Conservation (phyloP, 1,140 invertebrate species). For the Ostrea denselamellosa region DNA sequence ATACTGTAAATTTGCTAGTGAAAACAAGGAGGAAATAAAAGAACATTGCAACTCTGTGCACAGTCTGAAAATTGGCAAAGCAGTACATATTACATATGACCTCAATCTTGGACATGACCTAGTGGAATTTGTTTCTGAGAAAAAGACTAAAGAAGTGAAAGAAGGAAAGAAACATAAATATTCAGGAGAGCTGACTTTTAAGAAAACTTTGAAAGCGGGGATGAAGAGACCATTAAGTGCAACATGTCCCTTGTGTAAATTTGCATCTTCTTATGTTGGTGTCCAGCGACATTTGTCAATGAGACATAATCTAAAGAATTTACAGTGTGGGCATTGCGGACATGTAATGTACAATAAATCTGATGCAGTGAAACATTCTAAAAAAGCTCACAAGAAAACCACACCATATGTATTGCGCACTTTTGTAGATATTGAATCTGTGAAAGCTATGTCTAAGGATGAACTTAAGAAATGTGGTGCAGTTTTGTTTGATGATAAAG, state of each 20-base stretch:
- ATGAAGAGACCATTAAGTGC: neutral
- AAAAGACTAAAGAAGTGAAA: neutral
- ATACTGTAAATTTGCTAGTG: constrained; percentile 6
- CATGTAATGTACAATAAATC: constrained; percentile 44
- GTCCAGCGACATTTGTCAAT: constrained; percentile 47
- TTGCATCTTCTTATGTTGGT: constrained; percentile 33
- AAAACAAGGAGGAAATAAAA: constrained; percentile 1
- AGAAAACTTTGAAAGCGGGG: neutral
- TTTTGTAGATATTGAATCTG: constrained; percentile 43
- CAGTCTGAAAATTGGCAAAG: neutral
- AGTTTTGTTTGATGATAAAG: neutral
- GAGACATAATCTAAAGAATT: constrained; percentile 47
- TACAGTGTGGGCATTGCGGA: constrained; percentile 41
- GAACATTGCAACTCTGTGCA: neutral
- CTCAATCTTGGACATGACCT: constrained; percentile 1
- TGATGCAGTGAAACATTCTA: constrained; percentile 43
- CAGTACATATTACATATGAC: neutral
- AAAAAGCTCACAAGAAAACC: constrained; percentile 18
- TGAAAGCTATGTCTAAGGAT: neutral
- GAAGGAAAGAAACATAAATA: neutral
- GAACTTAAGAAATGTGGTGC: constrained; percentile 1
- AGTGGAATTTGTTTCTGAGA: neutral
- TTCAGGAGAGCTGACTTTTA: neutral
- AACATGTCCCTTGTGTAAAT: constrained; percentile 48
- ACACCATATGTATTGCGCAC: constrained; percentile 41